Evolutionary conservation across 2,113 vertebrate genomes (phyloP).

Genomic region (Tringa solitaria): DNA sequence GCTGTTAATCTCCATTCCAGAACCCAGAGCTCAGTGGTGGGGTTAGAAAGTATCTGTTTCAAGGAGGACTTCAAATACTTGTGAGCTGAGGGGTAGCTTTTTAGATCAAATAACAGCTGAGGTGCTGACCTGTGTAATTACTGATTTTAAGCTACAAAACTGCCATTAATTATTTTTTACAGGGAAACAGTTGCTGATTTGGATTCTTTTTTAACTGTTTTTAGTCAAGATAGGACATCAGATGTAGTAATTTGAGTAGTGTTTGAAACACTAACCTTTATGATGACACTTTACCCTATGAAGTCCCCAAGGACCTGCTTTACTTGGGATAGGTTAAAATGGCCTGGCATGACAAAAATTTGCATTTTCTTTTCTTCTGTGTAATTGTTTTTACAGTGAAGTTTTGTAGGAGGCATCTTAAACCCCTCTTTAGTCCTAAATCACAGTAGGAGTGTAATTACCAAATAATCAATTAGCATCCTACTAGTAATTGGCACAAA

Average conservation of each 20-base stretch:
- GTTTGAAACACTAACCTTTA: background rate
- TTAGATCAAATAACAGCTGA: background rate
- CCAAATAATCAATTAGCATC: background rate
- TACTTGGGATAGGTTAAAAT: background rate
- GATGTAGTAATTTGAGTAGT: background rate
- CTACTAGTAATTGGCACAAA: background rate
- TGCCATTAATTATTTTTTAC: background rate
- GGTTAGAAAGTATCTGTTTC: background rate
- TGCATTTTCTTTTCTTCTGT: background rate
- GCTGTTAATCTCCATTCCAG: background rate
- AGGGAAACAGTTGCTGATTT: background rate
- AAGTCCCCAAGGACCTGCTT: background rate
- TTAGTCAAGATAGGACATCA: background rate
- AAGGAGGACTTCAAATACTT: background rate
- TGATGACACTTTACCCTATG: background rate
- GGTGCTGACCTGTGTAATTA: background rate
- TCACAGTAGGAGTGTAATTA: background rate
- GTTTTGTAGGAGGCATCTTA: background rate
- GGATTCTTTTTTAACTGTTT: background rate
- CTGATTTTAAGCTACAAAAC: background rate
- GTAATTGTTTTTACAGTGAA: background rate
- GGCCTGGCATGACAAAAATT: background rate
- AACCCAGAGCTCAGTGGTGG: background rate
- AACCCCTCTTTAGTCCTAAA: background rate
- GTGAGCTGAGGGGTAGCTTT: background rate